Evolutionary conservation across 2,797 vertebrate species (phyloP).

Genomic region (Podarcis lilfordi): DNA sequence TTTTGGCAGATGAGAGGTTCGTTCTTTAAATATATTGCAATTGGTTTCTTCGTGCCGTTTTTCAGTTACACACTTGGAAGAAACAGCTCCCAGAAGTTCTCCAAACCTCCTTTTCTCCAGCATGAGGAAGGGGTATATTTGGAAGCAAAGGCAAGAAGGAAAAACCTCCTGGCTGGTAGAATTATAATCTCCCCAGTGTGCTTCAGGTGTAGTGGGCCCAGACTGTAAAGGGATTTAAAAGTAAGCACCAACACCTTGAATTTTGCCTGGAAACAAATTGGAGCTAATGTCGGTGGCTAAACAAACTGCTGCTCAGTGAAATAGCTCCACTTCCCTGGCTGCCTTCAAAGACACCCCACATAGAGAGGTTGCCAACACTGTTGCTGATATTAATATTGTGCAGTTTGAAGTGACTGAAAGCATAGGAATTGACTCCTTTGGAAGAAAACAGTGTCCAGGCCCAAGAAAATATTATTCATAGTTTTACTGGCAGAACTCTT

Average conservation of each 20-base stretch:
- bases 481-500: too few relatives aligned
- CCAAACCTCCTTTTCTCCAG: background rate
- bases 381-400: too few relatives aligned
- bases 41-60: background rate
- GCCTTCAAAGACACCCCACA: too few relatives aligned
- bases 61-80: background rate
- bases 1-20: conserved; percentile 23
- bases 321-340: too few relatives aligned
- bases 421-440: too few relatives aligned
- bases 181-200: background rate
- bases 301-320: too few relatives aligned
- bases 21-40: conserved; percentile 19
- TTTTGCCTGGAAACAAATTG: background rate
- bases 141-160: background rate
- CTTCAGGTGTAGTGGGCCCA: background rate
- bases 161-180: background rate
- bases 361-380: too few relatives aligned
- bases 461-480: too few relatives aligned
- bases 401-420: too few relatives aligned
- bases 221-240: background rate
- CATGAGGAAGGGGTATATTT: background rate
- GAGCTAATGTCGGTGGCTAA: background rate
- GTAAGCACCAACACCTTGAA: too few relatives aligned
- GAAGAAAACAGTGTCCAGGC: too few relatives aligned
- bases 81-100: background rate